Base-by-base conservation (phyloP, 2,888 invertebrate species). In the Bembecia ichneumoniformis region DNA sequence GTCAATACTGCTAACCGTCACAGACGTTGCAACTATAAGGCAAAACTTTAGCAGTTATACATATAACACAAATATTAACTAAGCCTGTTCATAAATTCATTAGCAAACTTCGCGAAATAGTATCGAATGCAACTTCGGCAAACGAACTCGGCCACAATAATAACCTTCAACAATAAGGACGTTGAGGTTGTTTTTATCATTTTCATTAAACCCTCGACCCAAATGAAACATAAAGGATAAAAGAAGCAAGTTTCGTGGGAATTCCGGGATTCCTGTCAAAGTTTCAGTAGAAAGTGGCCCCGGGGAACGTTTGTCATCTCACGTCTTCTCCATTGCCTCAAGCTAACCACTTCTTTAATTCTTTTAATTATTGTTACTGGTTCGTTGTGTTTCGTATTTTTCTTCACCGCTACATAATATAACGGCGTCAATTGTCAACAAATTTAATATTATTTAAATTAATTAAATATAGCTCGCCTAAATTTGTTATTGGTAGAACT, bases 251-350 rank as follows among this genome's bases (percentile, higher is more conserved):
- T 74, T 69, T 58, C 28, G 63, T 58, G 55, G 65, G 60, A 54
- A 59, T 62, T 69, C 64, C 60, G 63, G 63, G 63, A 57, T 65
- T 69, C 58, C 58, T 54, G 64, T 57, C 49, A 57, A 64, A 67
- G 68, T 72, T 74, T 64, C 55, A 55, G 54, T 54, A 49, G 58
- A 52, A 69, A 54, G 60, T 60, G 55, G 58, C 75, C 65, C 65
- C 34, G 28, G 71, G 68, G 72, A 72, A 58, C 67, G 65, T 76
- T 77, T 71, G 71, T 77, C 74, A 74, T 67, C 58, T 49, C 62
- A 50, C 46, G 50, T 43, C 28, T 58, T 52, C 50, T 49, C 50
- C 55, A 48, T 17, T 58, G 54, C 50, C 49, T 49, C 55, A 49
- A 51, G 49, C 50, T 14, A 44, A 40, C 47, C 49, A 52, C 58